Evolutionary conservation across 2,797 vertebrate genomes (phyloP), one percentile per base, ranked within the genome.

Genomic region (Coranthus polyacanthus): DNA sequence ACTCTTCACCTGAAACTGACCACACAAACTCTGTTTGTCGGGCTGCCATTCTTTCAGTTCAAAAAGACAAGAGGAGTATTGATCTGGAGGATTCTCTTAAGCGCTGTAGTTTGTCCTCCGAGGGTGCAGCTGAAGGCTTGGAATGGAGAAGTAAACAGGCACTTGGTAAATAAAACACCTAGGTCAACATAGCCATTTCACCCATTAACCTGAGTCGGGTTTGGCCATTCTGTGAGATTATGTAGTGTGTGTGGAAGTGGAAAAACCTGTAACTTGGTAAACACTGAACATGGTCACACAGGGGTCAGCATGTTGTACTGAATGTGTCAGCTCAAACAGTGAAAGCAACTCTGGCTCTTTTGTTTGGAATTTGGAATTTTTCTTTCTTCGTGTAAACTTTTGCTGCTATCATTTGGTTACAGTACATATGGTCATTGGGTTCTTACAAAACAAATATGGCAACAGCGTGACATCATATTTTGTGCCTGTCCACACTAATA

Each of bases 161-260:
- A 68, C 83, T 84, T 72, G 84, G 88, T 90, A 92, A 92, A 93
- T 90, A 91, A 90, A 92, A 93, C 90, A 88, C 81, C 87, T 92
- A 72, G 78, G 92, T 94, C 92, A 95, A 94, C 93, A 91, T 49
- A 55, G 64, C 85, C 78, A 86, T 89, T 89, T 91, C 79, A 92
- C 59, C 90, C 88, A 92, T 93, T 94, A 94, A 93, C 92, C 89
- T 84, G 79, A 21, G 78, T 65, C 83, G 82, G 75, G 72, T 76
- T 78, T 45, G 62, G 47, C 36, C 81, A 75, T 84, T 88, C 77
- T 82, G 83, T 67, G 78, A 67, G 59, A 70, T 74, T 57, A 73
- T 63, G 12, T 57, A 54, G 43, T 64, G 66, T 58, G 51, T 52
- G 36, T 64, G n/a, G 37, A 68, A 58, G 79, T 71, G 73, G 58